Evolutionary conservation across 2,888 invertebrate species (phyloP).

Genomic region (Himalopsyche tibetana): DNA sequence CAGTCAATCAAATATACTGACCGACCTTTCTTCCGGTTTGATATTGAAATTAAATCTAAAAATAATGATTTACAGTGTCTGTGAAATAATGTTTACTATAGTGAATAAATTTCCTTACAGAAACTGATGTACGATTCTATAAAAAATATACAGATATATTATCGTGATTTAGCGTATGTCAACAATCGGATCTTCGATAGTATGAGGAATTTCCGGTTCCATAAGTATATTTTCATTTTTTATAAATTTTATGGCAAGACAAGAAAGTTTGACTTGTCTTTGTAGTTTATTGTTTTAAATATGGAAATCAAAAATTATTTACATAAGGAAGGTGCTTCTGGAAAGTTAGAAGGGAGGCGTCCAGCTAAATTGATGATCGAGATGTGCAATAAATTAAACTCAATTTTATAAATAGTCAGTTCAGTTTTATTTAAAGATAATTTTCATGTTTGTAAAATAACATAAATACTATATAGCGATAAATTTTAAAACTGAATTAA

Average conservation of each 20-base stretch:
- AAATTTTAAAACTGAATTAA: slow-evolving; percentile 52
- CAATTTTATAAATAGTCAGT: slow-evolving; percentile 65
- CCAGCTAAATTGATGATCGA: not conserved
- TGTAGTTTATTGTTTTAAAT: too few species aligned
- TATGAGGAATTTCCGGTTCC: too few species aligned
- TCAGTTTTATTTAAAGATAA: slow-evolving; percentile 64
- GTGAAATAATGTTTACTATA: not conserved
- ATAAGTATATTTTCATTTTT: too few species aligned
- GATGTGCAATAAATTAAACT: slow-evolving; percentile 45
- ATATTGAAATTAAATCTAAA: slow-evolving; percentile 27
- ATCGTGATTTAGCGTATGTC: too few species aligned
- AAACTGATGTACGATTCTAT: too few species aligned
- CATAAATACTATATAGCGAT: slow-evolving; percentile 55
- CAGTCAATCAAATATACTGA: slow-evolving; percentile 20
- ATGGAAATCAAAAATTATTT: too few species aligned
- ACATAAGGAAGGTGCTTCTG: too few species aligned
- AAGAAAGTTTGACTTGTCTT: too few species aligned
- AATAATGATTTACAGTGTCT: not conserved
- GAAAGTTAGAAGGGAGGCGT: not conserved
- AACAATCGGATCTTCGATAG: too few species aligned
- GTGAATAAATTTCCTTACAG: too few species aligned
- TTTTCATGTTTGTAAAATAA: slow-evolving; percentile 57
- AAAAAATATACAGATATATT: too few species aligned
- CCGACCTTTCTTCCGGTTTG: slow-evolving; percentile 5
- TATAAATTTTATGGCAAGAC: too few species aligned